Evolutionary conservation across 2,113 vertebrate genomes (phyloP), one percentile per base, ranked within the genome.

Genomic region (Solea solea): DNA sequence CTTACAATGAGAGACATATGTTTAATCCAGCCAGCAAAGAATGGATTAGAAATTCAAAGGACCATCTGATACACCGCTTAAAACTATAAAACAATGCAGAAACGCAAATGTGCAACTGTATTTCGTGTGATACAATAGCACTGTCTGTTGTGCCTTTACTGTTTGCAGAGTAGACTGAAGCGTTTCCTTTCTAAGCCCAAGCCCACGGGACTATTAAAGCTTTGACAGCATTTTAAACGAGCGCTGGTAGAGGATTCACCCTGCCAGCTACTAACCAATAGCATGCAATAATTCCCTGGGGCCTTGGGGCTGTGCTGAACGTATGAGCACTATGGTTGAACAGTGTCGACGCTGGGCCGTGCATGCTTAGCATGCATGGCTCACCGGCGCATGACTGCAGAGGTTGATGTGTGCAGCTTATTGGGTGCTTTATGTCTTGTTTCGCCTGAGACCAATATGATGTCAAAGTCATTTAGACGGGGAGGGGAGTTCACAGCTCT

Each of bases 151-250:
- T 57, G 56, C 66, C 67, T 72, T 74, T 84, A 79, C 72, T 71
- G 51, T 81, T 82, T 72, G 16, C 67, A 81, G 54, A 67, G 57
- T 49, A 51, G 74, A 84, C 73, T 63, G 48, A 68, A 89, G 80
- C 73, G 7, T 69, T 82, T 72, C 72, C 74, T 81, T 69, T 73
- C 69, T 76, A 66, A 81, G 56, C 70, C 56, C 54, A n/a, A 54
- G 74, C 84, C 83, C 82, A 45, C 13, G 56, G 78, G 86, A 81
- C 83, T 49, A 74, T 84, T 89, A 86, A 80, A 83, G 75, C 84
- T 78, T 73, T 87, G 84, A 87, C 85, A 87, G 85, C 54, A 57
- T 80, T 89, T 87, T 89, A 88, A 89, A 89, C 28, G 53, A 83
- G 77, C 70, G 3, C 80, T 72, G 74, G 60, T 70, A 16, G 80